Base-by-base conservation (phyloP, 2,113 vertebrate species). In the Lepisosteus oculatus region DNA sequence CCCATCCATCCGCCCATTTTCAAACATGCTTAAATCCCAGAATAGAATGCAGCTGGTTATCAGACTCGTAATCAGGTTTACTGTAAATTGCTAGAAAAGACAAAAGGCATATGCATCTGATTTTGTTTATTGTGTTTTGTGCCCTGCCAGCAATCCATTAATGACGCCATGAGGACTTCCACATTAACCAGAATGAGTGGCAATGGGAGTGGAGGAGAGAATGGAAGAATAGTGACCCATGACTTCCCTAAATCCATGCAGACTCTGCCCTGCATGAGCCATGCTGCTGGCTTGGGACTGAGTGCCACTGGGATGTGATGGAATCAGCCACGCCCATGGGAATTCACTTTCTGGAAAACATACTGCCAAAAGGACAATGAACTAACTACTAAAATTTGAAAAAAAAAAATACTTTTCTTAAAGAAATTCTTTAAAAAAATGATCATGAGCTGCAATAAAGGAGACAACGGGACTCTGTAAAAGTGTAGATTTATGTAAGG, bases 221-320 rank as follows among this genome's bases (percentile, higher is more conserved):
- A 99, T 2, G 97, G 97, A 79, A 93, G 97, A 77, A 94, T 99
- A 81, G 93, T 98, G 85, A 94, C 94, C 87, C 97, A 98, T n/a
- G 96, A 99, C 89, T 98, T 97, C 86, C 93, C 95, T 83, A 97
- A 98, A 90, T 93, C 96, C 80, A 94, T 99, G 91, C 97, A 98
- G 87, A 95, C 96, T 0, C 93, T 99, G 84, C 97, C 97, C 72
- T 98, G 97, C 89, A 97, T 99, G 97, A 96, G 97, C 87, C 96
- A 99, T 92, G 93, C 94, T 79, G 95, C 97, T 70, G 96, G 95
- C 88, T 94, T 98, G 92, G 94, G 96, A 87, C 92, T 99, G 88
- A 95, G 97, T 80, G 95, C 97, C 76, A 98, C 97, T 0, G 97
- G 97, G 91, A 96, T 98, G 89, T 99, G 96, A 96, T 79, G 81